These are phyloP conservation scores for Nycticebus coucang DNA, from an alignment of 2,113 vertebrate species.

Conservation along the genomic window DNA sequence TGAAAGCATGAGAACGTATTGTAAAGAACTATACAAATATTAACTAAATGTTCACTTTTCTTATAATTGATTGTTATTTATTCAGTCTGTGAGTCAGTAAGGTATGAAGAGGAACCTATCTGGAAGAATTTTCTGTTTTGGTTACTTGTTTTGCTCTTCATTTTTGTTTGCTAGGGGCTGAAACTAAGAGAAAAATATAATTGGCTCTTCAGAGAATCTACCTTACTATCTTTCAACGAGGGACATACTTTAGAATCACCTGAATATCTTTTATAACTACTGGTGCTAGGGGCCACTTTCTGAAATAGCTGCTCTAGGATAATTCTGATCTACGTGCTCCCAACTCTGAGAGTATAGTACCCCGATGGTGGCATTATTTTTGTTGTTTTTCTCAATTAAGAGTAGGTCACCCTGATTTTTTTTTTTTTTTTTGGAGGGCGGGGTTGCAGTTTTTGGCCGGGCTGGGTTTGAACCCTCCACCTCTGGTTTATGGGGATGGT, in stretches of 20 bases:
- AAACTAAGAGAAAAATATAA: neutral
- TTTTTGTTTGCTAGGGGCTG: neutral
- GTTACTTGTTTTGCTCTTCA: slow-evolving; percentile 33
- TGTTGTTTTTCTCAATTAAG: neutral
- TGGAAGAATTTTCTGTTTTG: neutral
- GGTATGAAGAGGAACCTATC: neutral
- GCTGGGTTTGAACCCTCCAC: no score
- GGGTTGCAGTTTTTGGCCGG: no score
- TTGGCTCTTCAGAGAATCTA: neutral
- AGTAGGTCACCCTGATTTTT: neutral
- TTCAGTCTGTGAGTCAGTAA: neutral
- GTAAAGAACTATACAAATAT: neutral
- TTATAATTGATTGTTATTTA: neutral
- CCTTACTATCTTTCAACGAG: neutral
- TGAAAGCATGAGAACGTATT: neutral
- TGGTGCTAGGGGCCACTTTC: neutral
- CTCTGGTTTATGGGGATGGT: no score
- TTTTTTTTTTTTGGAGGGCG: no score
- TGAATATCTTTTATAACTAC: neutral
- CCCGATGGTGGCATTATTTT: neutral
- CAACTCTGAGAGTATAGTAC: neutral
- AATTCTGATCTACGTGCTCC: neutral
- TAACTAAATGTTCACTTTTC: neutral
- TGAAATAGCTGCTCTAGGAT: neutral
- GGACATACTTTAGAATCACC: neutral